A percentile compares a stretch with the other conserved stretches of the same genome.
These are phyloP conservation scores for Anguilla obscura DNA, from an alignment of 2,797 vertebrate genomes.

Conservation along the genomic window DNA sequence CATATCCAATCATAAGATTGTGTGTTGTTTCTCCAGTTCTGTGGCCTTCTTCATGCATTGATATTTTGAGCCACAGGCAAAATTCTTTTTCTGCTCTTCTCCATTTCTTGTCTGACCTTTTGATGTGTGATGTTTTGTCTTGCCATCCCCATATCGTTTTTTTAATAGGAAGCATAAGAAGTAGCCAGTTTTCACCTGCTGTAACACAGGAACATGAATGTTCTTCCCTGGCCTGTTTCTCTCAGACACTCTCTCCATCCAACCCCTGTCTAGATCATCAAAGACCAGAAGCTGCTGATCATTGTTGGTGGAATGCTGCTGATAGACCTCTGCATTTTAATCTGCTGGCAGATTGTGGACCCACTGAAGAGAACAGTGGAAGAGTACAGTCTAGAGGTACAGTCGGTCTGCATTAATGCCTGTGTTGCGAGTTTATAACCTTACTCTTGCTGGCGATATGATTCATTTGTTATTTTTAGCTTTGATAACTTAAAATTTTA, in stretches of 20 bases:
- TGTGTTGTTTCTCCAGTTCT: background rate
- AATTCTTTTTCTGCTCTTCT: constrained; percentile 23
- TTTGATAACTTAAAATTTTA: too few species aligned
- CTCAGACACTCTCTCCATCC: background rate
- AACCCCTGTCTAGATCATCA: constrained; percentile 84
- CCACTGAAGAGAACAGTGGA: constrained; percentile 96
- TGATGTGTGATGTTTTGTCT: constrained; percentile 62
- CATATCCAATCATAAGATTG: background rate
- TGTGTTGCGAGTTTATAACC: background rate
- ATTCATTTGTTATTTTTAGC: background rate
- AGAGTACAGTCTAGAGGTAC: constrained; percentile 96
- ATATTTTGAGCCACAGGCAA: background rate
- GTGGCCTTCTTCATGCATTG: background rate
- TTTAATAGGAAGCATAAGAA: constrained; percentile 56
- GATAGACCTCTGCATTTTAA: constrained; percentile 97
- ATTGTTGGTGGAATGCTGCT: constrained; percentile 98
- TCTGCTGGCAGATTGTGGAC: constrained; percentile 99
- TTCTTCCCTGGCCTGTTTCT: background rate
- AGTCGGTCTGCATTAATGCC: background rate
- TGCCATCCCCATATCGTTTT: constrained; percentile 64
- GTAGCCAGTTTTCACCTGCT: constrained; percentile 75
- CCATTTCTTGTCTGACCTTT: constrained; percentile 70
- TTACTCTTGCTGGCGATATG: background rate
- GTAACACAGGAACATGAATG: constrained; percentile 62
- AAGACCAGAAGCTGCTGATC: constrained; percentile 98